A percentile compares a stretch with the other conserved stretches of the same genome.
Conservation (phyloP, 2,113 vertebrate species). For the Myocastor coypus region DNA sequence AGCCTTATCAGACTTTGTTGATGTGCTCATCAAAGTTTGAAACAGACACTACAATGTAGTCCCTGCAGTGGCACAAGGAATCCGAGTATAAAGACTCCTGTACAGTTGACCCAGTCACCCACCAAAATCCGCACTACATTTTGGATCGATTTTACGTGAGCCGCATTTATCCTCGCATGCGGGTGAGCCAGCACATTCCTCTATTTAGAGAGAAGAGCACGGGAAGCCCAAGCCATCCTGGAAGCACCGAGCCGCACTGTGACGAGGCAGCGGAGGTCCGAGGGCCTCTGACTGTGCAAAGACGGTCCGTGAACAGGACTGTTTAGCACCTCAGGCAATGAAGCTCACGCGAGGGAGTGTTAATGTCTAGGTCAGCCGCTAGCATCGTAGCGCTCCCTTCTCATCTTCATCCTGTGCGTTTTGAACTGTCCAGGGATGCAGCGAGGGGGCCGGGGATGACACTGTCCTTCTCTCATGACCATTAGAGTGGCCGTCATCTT, state of each 20-base stretch:
- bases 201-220: constrained; percentile 94
- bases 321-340: constrained; percentile 95
- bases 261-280: constrained; percentile 94
- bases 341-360: constrained; percentile 94
- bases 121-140: constrained; percentile 98
- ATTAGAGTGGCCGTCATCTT: constrained; percentile 94
- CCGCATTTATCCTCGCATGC: constrained; percentile 98
- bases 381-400: constrained; percentile 97
- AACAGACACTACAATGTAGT: constrained; percentile 97
- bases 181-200: constrained; percentile 98
- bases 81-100: constrained; percentile 96
- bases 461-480: constrained; percentile 88
- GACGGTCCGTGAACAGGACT: constrained; percentile 98
- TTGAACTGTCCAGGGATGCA: constrained; percentile 99
- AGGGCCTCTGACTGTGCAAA: constrained; percentile 95
- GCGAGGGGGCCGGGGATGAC: constrained; percentile 96
- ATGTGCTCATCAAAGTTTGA: constrained; percentile 93
- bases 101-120: constrained; percentile 95
- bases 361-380: constrained; percentile 91
- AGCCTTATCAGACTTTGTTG: constrained; percentile 92
- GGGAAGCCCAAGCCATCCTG: constrained; percentile 96
- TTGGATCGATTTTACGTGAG: constrained; percentile 99
- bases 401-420: constrained; percentile 98
- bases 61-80: constrained; percentile 97
- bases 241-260: constrained; percentile 97